phyloP scores from a whole-genome alignment of 2,888 invertebrate genomes.

The Anoplius nigerrimus region DNA sequence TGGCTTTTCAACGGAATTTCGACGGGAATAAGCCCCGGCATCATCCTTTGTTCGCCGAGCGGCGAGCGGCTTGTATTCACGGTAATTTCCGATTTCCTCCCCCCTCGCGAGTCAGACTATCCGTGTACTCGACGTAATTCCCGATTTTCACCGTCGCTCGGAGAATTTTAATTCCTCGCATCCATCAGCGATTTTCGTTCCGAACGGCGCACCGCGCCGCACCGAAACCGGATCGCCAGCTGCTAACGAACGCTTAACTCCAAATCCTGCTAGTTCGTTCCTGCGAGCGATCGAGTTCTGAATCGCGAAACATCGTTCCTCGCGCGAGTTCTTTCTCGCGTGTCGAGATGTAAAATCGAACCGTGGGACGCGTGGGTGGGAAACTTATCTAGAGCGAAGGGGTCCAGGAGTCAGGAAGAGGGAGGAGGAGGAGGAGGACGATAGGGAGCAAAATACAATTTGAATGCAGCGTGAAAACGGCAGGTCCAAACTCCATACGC shows the following conservation, averaged over 20 bases:
- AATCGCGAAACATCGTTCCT: background rate
- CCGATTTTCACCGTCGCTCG: background rate
- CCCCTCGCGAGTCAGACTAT: no score
- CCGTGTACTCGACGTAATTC: no score
- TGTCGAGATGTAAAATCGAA: background rate
- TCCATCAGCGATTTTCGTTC: background rate
- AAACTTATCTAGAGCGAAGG: constrained; percentile 44
- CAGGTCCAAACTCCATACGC: constrained; percentile 31
- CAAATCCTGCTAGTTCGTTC: no score
- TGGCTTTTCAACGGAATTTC: background rate
- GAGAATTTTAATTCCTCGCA: background rate
- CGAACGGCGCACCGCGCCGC: background rate
- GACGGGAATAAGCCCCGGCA: no score
- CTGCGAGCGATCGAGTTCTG: no score
- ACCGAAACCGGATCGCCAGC: no score
- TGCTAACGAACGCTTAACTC: no score
- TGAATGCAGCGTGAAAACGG: constrained; percentile 54
- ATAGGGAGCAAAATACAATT: constrained; percentile 56
- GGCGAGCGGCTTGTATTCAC: no score
- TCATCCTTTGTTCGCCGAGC: no score
- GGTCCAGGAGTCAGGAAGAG: constrained; percentile 18
- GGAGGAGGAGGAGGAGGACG: no score
- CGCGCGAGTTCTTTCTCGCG: constrained; percentile 11
- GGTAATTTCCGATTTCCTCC: no score
- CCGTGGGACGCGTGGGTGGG: constrained; percentile 45